A percentile compares a stretch with the other conserved stretches of the same genome.
phyloP scores from a whole-genome alignment of 2,113 vertebrate genomes.

The Chaetops frenatus region DNA sequence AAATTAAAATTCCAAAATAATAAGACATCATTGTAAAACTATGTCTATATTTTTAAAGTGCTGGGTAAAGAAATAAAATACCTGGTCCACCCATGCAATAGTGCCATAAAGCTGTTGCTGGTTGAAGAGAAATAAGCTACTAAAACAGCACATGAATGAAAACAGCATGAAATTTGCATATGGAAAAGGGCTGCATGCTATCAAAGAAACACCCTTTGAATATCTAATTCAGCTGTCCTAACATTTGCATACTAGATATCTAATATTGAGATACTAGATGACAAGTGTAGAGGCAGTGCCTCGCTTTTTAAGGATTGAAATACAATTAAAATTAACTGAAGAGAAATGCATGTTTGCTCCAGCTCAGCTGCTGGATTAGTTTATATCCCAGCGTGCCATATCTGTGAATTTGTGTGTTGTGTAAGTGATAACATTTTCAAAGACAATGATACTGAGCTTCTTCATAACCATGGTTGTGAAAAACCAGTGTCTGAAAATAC shows the following conservation, averaged over 20 bases:
- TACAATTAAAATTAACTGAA: neutral
- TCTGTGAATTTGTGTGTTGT: neutral
- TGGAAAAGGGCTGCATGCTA: neutral
- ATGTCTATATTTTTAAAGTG: neutral
- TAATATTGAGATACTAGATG: neutral
- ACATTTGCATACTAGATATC: neutral
- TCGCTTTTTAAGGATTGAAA: neutral
- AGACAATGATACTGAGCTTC: neutral
- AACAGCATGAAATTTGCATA: neutral
- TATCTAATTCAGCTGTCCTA: neutral
- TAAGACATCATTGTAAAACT: neutral
- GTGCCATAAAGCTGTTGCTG: neutral
- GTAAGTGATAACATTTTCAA: neutral
- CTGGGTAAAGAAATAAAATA: neutral
- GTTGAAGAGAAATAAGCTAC: neutral
- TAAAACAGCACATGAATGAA: neutral
- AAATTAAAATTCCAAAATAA: neutral
- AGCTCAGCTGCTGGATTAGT: neutral
- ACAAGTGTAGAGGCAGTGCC: neutral
- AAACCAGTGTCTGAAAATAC: neutral
- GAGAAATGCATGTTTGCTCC: neutral
- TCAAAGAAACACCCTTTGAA: neutral
- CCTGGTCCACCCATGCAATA: neutral
- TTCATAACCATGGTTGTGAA: neutral
- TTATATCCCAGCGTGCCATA: neutral